A percentile compares a stretch with the other conserved stretches of the same genome.
Evolutionary conservation across 2,113 vertebrate genomes (phyloP).

Genomic region (Aptenodytes patagonicus): DNA sequence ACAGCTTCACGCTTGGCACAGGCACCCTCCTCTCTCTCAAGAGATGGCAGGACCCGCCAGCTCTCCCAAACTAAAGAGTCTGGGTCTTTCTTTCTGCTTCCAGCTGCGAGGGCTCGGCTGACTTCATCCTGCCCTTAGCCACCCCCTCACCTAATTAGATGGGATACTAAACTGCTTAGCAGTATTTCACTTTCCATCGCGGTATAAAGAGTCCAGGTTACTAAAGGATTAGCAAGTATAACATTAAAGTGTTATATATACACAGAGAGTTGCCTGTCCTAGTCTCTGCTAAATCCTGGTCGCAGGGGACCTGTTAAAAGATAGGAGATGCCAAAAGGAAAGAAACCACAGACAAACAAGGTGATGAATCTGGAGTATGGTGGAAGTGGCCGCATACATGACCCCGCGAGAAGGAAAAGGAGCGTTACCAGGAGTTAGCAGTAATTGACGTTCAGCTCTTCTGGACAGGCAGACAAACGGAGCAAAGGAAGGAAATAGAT

Average conservation of each 20-base stretch:
- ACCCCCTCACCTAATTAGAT: conserved; percentile 3
- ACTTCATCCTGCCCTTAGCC: neutral
- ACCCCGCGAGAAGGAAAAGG: neutral
- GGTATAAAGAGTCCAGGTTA: conserved; percentile 16
- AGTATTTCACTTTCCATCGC: conserved; percentile 37
- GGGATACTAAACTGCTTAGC: conserved; percentile 50
- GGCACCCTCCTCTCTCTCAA: neutral
- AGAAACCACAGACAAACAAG: neutral
- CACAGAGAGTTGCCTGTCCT: neutral
- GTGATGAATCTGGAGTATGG: rapidly evolving
- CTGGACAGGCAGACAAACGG: neutral
- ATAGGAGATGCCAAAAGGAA: neutral
- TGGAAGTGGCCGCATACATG: neutral
- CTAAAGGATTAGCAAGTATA: conserved; percentile 22
- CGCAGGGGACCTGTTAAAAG: neutral
- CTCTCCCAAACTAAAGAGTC: neutral
- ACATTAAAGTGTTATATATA: neutral
- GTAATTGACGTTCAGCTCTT: neutral
- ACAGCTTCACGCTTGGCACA: neutral
- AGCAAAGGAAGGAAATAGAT: neutral
- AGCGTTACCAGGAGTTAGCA: neutral
- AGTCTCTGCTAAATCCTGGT: neutral
- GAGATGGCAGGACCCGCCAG: neutral
- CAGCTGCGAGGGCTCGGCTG: neutral
- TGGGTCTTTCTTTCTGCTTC: neutral